A percentile compares a stretch with the other conserved stretches of the same genome.
phyloP scores from a whole-genome alignment of 2,113 vertebrate genomes.

The Crotophaga sulcirostris region DNA sequence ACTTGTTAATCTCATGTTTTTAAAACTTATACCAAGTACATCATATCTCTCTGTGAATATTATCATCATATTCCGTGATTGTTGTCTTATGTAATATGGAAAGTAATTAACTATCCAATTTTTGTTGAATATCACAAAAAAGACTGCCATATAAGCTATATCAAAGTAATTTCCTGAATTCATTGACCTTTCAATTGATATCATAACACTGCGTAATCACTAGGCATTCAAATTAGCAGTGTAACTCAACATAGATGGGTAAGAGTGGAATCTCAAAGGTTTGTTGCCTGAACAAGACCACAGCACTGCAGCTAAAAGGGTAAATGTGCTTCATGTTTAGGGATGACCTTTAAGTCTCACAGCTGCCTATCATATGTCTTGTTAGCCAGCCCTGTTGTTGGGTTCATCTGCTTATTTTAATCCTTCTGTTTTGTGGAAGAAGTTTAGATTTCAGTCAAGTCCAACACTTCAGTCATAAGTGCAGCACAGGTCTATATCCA shows the following conservation, averaged over 20 bases:
- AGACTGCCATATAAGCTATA: slow-evolving; percentile 50
- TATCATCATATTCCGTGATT: not conserved
- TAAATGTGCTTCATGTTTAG: slow-evolving; percentile 72
- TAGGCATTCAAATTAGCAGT: slow-evolving; percentile 74
- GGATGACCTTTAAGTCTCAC: slow-evolving; percentile 72
- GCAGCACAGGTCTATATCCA: not conserved
- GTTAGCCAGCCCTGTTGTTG: slow-evolving; percentile 50
- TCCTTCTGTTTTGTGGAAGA: not conserved
- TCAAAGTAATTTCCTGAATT: slow-evolving; percentile 75
- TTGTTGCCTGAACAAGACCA: slow-evolving; percentile 62
- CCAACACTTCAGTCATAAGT: not conserved
- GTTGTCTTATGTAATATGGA: slow-evolving; percentile 33
- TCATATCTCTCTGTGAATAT: not conserved
- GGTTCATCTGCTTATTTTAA: slow-evolving; percentile 59
- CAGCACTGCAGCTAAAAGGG: slow-evolving; percentile 70
- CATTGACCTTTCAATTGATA: slow-evolving; percentile 79
- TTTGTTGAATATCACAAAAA: slow-evolving; percentile 48
- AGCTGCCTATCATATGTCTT: slow-evolving; percentile 60
- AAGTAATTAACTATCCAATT: slow-evolving; percentile 45
- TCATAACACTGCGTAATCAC: slow-evolving; percentile 72
- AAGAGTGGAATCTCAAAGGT: slow-evolving; percentile 51
- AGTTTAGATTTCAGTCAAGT: slow-evolving; percentile 5
- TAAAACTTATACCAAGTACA: not conserved
- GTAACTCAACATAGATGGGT: slow-evolving; percentile 48
- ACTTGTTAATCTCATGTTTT: not conserved